Conservation (phyloP, 2,113 vertebrate species). For the Anolis sagrei region DNA sequence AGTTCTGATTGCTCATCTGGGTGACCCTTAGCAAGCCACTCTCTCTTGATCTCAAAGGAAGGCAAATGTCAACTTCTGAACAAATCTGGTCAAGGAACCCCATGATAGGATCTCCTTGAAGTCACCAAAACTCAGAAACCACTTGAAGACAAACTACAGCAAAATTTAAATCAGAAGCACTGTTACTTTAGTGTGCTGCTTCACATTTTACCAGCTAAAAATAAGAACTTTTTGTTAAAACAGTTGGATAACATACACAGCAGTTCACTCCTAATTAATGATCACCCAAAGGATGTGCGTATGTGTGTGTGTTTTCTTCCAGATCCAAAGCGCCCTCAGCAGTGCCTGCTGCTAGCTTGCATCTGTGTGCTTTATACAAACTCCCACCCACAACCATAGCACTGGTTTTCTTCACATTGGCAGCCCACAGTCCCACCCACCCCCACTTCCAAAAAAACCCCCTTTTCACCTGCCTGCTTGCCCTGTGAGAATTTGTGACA, state of each 20-base stretch:
- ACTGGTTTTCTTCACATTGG: not conserved
- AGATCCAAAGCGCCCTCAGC: constrained; percentile 18
- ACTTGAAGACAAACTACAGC: no score
- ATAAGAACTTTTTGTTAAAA: not conserved
- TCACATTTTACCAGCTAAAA: not conserved
- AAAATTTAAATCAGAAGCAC: not conserved
- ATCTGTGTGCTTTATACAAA: constrained; percentile 4
- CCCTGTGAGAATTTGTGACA: not conserved
- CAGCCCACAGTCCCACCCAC: not conserved
- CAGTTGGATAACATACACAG: not conserved
- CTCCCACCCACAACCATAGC: not conserved
- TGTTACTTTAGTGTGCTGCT: not conserved
- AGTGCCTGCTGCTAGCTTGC: not conserved
- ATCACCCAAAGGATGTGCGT: not conserved
- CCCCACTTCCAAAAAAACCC: no score
- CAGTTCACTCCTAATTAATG: constrained; percentile 19
- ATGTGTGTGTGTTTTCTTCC: constrained; percentile 29
- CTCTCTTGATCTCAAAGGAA: no score
- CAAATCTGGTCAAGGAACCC: no score
- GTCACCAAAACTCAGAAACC: no score
- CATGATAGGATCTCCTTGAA: no score
- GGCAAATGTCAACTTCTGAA: no score
- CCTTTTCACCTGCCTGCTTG: not conserved
- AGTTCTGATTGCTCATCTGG: no score
- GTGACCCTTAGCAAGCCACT: no score